Evolutionary conservation across 2,888 invertebrate species (phyloP), one percentile per base, ranked within the genome.

Genomic region (Crioceris asparagi): DNA sequence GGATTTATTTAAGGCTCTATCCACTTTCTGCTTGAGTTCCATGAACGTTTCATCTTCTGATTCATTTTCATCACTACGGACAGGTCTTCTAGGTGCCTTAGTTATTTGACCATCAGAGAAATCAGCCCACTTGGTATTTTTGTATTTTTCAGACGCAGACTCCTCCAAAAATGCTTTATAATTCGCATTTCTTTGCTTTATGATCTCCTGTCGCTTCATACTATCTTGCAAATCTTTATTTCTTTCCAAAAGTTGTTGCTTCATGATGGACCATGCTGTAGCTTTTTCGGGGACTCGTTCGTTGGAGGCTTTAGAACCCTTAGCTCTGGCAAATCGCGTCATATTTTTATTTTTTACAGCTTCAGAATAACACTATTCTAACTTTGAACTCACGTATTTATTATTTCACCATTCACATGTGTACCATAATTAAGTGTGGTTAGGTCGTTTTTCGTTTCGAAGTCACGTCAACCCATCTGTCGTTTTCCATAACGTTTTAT

Each of bases 241-340:
- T 3, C 70, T 65, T 37, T 69, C 63, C 31, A 70, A 47, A 12
- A 79, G 57, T 48, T 79, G 76, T 44, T 74, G 68, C 56, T 78
- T 77, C 74, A 84, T 76, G 39, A 75, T 70, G 41, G 70, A 68
- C 83, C 84, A 84, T 55, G 83, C 74, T 25, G 83, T 83, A 29
- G 81, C 67, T 32, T 79, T 74, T 55, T 79, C 76, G 2, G 79
- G 77, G 10, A 73, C 53, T 46, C 73, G 71, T 56, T 79, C 77
- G 54, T 83, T 83, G 3, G 81, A 80, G 4, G 80, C 65, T 61
- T 83, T 83, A 0, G 82, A 81, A 21, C 83, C 82, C 56, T 75
- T 78, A 0, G 80, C 77, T 60, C 83, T 67, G 17, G 83, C 78
- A 67, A 77, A 83, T 47, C 83, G 67, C 4, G 82, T 83, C 83